Conservation (phyloP, 2,888 invertebrate species). For the Drosophila bunnanda region DNA sequence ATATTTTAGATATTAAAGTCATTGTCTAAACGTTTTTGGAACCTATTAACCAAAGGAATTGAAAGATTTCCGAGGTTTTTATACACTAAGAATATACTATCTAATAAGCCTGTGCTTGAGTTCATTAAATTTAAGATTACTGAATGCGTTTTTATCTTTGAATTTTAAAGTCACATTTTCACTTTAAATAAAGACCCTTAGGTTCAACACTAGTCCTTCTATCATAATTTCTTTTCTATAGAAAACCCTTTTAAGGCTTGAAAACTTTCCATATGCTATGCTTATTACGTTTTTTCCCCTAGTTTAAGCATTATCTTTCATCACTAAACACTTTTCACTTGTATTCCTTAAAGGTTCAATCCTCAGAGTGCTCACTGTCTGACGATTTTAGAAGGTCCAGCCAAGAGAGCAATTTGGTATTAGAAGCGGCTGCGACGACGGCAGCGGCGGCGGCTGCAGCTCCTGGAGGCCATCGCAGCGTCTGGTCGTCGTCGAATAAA, state of each 20-base stretch:
- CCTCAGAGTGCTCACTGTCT: slow-evolving; percentile 13
- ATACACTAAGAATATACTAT: neutral
- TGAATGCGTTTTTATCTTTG: neutral
- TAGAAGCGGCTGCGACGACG: slow-evolving; percentile 51
- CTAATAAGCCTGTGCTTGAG: neutral
- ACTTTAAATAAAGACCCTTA: neutral
- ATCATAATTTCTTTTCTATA: neutral
- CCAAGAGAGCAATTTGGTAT: slow-evolving; percentile 58
- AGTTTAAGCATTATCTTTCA: neutral
- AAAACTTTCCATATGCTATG: no score
- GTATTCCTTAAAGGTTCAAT: neutral
- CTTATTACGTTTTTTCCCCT: no score
- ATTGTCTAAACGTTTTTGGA: neutral
- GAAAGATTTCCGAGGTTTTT: neutral
- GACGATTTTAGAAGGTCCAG: slow-evolving; percentile 42
- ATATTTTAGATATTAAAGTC: neutral
- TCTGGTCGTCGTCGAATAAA: slow-evolving; percentile 39
- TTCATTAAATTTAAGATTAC: neutral
- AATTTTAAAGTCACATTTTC: neutral
- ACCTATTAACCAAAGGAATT: neutral
- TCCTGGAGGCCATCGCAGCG: slow-evolving; percentile 40
- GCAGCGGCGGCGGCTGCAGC: slow-evolving; percentile 11
- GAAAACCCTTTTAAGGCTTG: neutral
- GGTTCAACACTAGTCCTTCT: neutral
- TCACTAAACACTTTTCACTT: neutral